A percentile compares a stretch with the other conserved stretches of the same genome.
Evolutionary conservation across 2,888 invertebrate genomes (phyloP).

Genomic region (Drosophila eohydei): DNA sequence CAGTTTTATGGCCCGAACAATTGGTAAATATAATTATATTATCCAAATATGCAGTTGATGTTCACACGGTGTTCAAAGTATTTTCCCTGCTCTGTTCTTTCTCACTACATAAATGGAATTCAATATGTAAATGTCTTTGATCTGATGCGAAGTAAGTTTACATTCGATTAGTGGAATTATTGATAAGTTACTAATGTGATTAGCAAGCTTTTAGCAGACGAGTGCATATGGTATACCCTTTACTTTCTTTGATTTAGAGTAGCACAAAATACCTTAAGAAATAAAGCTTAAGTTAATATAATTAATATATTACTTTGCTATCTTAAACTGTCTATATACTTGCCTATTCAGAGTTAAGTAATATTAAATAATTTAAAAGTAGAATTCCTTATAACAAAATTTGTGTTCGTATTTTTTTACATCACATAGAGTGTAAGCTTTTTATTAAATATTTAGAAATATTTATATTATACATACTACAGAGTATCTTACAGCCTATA

Average conservation of each 20-base stretch:
- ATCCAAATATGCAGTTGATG: constrained; percentile 7
- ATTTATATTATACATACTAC: neutral
- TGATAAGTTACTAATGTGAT: constrained; percentile 3
- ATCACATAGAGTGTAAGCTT: no score
- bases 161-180: constrained; percentile 1
- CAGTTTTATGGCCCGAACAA: constrained; percentile 37
- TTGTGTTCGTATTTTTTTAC: no score
- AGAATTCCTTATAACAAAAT: no score
- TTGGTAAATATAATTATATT: constrained; percentile 22
- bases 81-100: constrained; percentile 13
- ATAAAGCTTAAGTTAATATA: no score
- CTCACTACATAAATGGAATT: constrained; percentile 11
- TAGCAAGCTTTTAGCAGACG: neutral
- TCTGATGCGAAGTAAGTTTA: constrained; percentile 8
- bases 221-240: neutral
- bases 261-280: neutral
- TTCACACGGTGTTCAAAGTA: constrained; percentile 38
- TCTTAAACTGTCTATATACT: no score
- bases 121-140: constrained; percentile 23
- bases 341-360: no score
- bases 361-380: no score
- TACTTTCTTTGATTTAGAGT: neutral
- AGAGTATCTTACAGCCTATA: no score
- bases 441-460: no score
- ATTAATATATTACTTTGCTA: no score